phyloP scores from a whole-genome alignment of 2,888 invertebrate species.

The Trichopoda pennipes region DNA sequence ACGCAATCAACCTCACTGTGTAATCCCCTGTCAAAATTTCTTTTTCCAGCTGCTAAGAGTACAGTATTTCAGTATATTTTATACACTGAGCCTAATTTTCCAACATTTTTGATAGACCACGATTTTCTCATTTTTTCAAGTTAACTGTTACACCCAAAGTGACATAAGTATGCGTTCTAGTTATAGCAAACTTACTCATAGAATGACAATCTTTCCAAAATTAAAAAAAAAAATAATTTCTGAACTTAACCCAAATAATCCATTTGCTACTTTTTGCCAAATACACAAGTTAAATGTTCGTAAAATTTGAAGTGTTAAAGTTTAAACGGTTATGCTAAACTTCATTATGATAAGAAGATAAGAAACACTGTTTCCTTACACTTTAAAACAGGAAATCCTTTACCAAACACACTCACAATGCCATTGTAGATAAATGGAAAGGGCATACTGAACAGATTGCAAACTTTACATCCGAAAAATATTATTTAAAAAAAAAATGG shows the following conservation, averaged over 20 bases:
- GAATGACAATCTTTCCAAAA: too few relatives aligned
- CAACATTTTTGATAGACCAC: too few relatives aligned
- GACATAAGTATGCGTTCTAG: too few relatives aligned
- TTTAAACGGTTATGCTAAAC: conserved; percentile 16
- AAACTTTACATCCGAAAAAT: conserved; percentile 47
- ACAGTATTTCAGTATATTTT: too few relatives aligned
- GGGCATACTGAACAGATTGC: conserved; percentile 40
- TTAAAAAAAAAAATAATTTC: not conserved
- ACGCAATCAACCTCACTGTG: too few relatives aligned
- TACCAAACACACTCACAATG: conserved; percentile 16
- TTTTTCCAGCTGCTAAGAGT: too few relatives aligned
- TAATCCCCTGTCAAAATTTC: too few relatives aligned
- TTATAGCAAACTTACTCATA: too few relatives aligned
- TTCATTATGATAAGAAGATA: conserved; percentile 33
- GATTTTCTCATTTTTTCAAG: too few relatives aligned
- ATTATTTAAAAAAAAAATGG: conserved; percentile 24
- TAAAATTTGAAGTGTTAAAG: conserved; percentile 21
- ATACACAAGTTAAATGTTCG: conserved; percentile 19
- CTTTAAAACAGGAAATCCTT: conserved; percentile 39
- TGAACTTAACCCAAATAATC: not conserved
- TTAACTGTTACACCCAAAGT: too few relatives aligned
- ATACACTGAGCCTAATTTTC: too few relatives aligned
- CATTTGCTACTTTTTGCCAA: not conserved
- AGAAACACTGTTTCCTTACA: conserved; percentile 42
- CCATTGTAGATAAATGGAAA: not conserved